Evolutionary conservation across 2,888 invertebrate species (phyloP).

Genomic region (Noctua fimbriata): DNA sequence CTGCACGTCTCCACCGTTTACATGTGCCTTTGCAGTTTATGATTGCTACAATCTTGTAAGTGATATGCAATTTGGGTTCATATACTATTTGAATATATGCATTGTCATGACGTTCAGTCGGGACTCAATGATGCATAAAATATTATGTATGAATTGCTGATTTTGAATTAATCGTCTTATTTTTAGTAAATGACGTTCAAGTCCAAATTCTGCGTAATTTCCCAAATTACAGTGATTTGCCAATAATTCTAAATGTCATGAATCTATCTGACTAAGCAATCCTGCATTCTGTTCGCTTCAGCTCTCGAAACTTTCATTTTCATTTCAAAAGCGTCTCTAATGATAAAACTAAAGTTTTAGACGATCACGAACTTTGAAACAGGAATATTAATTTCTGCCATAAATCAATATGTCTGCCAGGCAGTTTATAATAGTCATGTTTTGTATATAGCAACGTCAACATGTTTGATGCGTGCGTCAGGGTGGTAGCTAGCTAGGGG

Average conservation of each 20-base stretch:
- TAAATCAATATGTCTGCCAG: constrained; percentile 33
- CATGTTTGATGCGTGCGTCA: constrained; percentile 23
- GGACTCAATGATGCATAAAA: constrained; percentile 14
- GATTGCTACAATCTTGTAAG: constrained; percentile 29
- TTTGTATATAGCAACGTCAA: constrained; percentile 17
- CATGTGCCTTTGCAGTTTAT: constrained; percentile 33
- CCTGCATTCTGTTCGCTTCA: not conserved
- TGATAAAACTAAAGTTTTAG: not conserved
- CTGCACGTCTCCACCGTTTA: not conserved
- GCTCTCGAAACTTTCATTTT: not conserved
- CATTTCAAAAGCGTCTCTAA: not conserved
- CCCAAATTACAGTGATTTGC: not conserved
- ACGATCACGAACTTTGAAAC: constrained; percentile 1
- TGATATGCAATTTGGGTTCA: constrained; percentile 50
- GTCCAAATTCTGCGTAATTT: constrained; percentile 5
- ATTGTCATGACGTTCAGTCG: constrained; percentile 19
- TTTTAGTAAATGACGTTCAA: constrained; percentile 2
- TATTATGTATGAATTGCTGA: constrained; percentile 12
- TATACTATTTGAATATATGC: constrained; percentile 25
- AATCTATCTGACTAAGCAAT: constrained; percentile 3
- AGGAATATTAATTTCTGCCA: not conserved
- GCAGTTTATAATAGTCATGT: constrained; percentile 13
- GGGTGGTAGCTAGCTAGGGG: constrained; percentile 35
- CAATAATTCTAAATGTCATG: not conserved
- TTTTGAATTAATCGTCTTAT: constrained; percentile 19